Conservation (phyloP, 2,113 vertebrate species). For the Tor tambroides region DNA sequence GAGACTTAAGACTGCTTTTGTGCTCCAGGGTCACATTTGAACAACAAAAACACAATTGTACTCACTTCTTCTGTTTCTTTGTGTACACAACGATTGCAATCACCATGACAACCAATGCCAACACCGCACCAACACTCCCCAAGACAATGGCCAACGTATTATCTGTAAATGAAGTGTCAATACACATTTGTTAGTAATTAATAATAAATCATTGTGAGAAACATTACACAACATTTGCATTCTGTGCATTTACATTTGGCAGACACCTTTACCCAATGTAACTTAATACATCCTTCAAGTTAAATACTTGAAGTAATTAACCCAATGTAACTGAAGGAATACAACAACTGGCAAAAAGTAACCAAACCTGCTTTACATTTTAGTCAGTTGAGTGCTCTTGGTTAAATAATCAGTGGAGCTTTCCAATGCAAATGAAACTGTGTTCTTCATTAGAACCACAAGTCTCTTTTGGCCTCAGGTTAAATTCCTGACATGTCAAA, state of each 20-base stretch:
- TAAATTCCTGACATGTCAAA: background rate
- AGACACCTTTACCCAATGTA: too few relatives aligned
- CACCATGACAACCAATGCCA: conserved; percentile 53
- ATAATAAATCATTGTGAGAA: background rate
- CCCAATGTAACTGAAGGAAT: background rate
- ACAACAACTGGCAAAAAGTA: background rate
- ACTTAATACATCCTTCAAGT: too few relatives aligned
- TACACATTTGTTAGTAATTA: background rate
- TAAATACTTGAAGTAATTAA: too few relatives aligned
- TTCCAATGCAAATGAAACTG: background rate
- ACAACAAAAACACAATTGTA: background rate
- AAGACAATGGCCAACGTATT: conserved; percentile 61
- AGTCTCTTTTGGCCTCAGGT: background rate
- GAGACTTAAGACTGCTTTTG: too few relatives aligned
- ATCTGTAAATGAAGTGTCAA: conserved; percentile 47
- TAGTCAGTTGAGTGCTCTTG: background rate
- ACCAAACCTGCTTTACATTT: background rate
- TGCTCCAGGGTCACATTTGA: too few relatives aligned
- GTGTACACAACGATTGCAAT: conserved; percentile 56
- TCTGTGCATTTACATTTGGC: background rate
- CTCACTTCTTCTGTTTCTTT: conserved; percentile 62
- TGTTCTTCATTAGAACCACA: background rate
- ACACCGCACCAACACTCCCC: conserved; percentile 54
- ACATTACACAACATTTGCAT: background rate
- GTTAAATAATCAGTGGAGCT: background rate